These are phyloP conservation scores for Halyomorpha halys DNA, from an alignment of 1,140 invertebrate species.

Conservation along the genomic window DNA sequence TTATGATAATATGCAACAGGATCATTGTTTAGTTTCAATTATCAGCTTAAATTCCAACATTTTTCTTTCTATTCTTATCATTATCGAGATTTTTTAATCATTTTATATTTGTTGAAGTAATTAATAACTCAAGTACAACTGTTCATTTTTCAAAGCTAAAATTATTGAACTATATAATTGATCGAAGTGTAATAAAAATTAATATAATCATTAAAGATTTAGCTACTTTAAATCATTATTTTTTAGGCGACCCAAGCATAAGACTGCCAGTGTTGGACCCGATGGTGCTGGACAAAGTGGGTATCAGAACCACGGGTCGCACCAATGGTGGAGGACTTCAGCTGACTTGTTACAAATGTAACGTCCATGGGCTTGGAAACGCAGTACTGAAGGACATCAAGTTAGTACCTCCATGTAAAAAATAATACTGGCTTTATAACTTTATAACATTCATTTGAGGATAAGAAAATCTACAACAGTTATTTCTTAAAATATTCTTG, in stretches of 20 bases:
- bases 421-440: no score
- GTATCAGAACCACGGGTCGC: conserved; percentile 9
- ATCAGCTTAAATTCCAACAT: no score
- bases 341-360: conserved; percentile 21
- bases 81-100: no score
- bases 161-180: not conserved
- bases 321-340: conserved; percentile 15
- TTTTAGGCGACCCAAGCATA: conserved; percentile 22
- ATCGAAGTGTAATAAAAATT: not conserved
- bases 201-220: not conserved
- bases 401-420: not conserved
- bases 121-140: no score
- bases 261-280: conserved; percentile 20
- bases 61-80: no score
- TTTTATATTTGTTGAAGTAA: no score
- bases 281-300: conserved; percentile 17
- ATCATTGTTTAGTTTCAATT: not conserved
- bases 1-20: not conserved
- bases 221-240: not conserved
- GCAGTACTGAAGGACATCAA: conserved; percentile 20
- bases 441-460: no score
- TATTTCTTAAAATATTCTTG: no score
- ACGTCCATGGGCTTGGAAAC: conserved; percentile 8
- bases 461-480: no score
- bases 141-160: no score